These are phyloP conservation scores for Epicauta chinensis DNA, from an alignment of 1,140 invertebrate species.

Conservation along the genomic window DNA sequence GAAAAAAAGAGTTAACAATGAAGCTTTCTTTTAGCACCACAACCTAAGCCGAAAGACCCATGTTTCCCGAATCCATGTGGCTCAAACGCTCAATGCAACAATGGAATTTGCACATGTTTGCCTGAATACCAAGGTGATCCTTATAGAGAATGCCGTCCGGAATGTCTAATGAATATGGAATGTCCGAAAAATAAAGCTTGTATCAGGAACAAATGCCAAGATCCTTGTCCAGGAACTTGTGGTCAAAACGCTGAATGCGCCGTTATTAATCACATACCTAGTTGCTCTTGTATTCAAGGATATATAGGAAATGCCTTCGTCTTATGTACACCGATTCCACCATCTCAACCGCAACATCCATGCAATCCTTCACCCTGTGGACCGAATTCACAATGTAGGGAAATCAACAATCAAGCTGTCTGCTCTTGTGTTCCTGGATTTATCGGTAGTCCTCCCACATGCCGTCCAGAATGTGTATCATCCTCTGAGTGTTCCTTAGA, in stretches of 20 bases:
- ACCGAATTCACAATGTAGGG: slow-evolving; percentile 55
- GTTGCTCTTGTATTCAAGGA: slow-evolving; percentile 59
- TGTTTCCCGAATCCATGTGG: slow-evolving; percentile 64
- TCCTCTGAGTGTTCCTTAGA: slow-evolving; percentile 57
- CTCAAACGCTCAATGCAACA: slow-evolving; percentile 51
- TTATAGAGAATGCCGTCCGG: slow-evolving; percentile 57
- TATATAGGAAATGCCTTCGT: slow-evolving; percentile 58
- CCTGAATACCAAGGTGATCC: slow-evolving; percentile 63
- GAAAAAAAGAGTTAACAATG: background rate
- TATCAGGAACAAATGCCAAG: slow-evolving; percentile 57
- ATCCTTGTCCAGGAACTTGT: slow-evolving; percentile 63
- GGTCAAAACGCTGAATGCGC: slow-evolving; percentile 59
- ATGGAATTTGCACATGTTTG: slow-evolving; percentile 56
- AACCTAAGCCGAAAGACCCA: slow-evolving; percentile 42
- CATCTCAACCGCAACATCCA: slow-evolving; percentile 44
- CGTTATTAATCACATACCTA: slow-evolving; percentile 61
- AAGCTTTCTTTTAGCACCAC: slow-evolving; percentile 23
- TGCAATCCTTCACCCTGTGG: slow-evolving; percentile 55
- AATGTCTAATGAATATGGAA: slow-evolving; percentile 60
- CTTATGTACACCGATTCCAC: slow-evolving; percentile 43
- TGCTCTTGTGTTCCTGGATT: slow-evolving; percentile 57
- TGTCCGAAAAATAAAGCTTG: slow-evolving; percentile 62
- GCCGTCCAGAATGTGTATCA: slow-evolving; percentile 56
- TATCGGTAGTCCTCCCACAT: slow-evolving; percentile 57
- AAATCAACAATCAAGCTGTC: slow-evolving; percentile 49